Evolutionary conservation across 2,797 vertebrate genomes (phyloP).

Genomic region (Nannoperca australis): DNA sequence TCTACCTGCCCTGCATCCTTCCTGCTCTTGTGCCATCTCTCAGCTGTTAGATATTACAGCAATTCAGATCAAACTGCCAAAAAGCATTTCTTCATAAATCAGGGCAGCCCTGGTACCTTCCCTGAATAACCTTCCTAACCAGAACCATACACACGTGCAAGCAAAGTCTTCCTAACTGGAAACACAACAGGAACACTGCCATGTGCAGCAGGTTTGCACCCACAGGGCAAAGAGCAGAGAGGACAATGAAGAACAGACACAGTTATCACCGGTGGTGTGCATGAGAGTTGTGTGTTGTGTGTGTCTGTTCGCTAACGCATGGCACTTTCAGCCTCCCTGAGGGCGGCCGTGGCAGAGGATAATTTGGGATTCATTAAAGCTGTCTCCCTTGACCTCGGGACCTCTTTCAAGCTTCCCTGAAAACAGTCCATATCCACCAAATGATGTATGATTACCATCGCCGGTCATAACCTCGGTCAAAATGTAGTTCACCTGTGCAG

Average conservation of each 20-base stretch:
- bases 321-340: conserved; percentile 31
- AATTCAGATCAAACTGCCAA: background rate
- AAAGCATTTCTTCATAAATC: conserved; percentile 25
- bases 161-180: conserved; percentile 30
- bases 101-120: conserved; percentile 8
- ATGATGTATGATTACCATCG: conserved; percentile 63
- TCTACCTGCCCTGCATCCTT: background rate
- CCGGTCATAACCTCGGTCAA: conserved; percentile 58
- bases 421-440: conserved; percentile 50
- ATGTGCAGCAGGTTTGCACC: conserved; percentile 22
- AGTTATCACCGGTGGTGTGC: conserved; percentile 32
- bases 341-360: conserved; percentile 51
- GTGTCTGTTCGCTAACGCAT: conserved; percentile 24
- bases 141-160: conserved; percentile 30
- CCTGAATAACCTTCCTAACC: conserved; percentile 20
- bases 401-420: conserved; percentile 45
- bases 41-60: conserved; percentile 1
- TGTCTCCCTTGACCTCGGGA: conserved; percentile 48
- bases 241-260: conserved; percentile 55
- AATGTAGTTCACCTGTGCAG: conserved; percentile 54
- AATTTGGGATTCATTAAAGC: conserved; percentile 70
- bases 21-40: background rate
- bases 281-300: conserved; percentile 1
- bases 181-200: conserved; percentile 32
- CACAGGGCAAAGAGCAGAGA: conserved; percentile 32